Conservation (phyloP, 2,113 vertebrate species). For the Monopterus albus region DNA sequence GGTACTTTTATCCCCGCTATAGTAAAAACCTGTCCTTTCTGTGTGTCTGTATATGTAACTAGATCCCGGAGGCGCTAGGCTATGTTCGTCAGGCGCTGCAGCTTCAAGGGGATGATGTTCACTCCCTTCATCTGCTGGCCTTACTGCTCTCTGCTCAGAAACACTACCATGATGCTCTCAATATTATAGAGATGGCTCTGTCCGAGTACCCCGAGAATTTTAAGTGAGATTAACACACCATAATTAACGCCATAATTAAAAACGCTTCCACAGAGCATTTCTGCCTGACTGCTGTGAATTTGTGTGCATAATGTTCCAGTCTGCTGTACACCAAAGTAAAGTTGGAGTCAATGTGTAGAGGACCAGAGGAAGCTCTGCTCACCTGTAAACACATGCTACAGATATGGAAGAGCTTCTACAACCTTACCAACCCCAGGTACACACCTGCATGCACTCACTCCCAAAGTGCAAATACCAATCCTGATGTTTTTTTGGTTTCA, state of each 20-base stretch:
- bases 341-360: constrained; percentile 93
- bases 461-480: fast-evolving
- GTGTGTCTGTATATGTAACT: constrained; percentile 45
- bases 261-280: too few species aligned
- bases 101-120: constrained; percentile 95
- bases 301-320: constrained; percentile 71
- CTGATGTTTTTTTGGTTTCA: background rate
- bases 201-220: constrained; percentile 98
- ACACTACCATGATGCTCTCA: constrained; percentile 96
- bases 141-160: constrained; percentile 97
- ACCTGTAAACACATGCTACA: constrained; percentile 99
- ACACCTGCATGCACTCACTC: constrained; percentile 1
- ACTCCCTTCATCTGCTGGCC: constrained; percentile 96
- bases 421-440: constrained; percentile 98
- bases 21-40: constrained; percentile 47
- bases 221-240: constrained; percentile 84
- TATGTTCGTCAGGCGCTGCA: constrained; percentile 97
- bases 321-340: constrained; percentile 97
- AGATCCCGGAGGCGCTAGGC: constrained; percentile 98
- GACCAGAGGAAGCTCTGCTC: constrained; percentile 95
- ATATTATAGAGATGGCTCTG: constrained; percentile 98
- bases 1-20: constrained; percentile 23
- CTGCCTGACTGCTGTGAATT: background rate
- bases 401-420: constrained; percentile 99
- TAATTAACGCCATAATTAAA: background rate